Percentiles rank a stretch among this genome's conserved stretches.
phyloP scores from a whole-genome alignment of 2,888 invertebrate genomes.

The Drosophila basisetae region DNA sequence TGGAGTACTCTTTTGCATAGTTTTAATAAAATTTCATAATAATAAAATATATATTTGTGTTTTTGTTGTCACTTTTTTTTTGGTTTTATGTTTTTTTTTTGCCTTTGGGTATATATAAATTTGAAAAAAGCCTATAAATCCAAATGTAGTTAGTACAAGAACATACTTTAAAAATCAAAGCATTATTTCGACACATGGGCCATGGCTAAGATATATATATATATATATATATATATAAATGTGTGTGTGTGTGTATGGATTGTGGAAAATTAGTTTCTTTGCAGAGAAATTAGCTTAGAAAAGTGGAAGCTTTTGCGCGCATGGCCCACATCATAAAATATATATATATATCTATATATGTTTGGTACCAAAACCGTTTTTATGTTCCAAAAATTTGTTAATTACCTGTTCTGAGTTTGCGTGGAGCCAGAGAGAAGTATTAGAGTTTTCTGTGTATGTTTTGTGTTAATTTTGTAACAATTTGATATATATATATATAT shows the following conservation, averaged over 20 bases:
- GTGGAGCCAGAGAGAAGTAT: constrained; percentile 63
- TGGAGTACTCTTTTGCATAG: constrained; percentile 70
- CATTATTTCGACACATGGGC: constrained; percentile 48
- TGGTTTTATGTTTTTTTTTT: constrained; percentile 29
- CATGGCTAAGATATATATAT: constrained; percentile 36
- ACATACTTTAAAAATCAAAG: constrained; percentile 62
- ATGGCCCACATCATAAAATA: constrained; percentile 50
- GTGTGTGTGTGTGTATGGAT: neutral
- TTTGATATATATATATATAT: constrained; percentile 65
- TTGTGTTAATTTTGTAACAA: constrained; percentile 61
- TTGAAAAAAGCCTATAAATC: constrained; percentile 77
- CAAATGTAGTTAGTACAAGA: constrained; percentile 54
- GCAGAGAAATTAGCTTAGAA: constrained; percentile 37
- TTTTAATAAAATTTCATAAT: constrained; percentile 73
- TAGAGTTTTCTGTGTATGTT: constrained; percentile 35
- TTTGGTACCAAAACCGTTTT: constrained; percentile 61
- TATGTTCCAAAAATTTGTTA: constrained; percentile 34
- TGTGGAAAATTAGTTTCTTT: constrained; percentile 25
- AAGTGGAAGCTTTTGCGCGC: constrained; percentile 31
- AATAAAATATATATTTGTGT: constrained; percentile 69
- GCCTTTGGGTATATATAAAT: constrained; percentile 65
- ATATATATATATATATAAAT: neutral
- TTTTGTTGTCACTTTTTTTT: constrained; percentile 39
- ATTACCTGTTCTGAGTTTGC: constrained; percentile 58
- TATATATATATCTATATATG: constrained; percentile 9